These are phyloP conservation scores for Spisula subtruncata DNA, from an alignment of 2,888 invertebrate genomes.

Conservation along the genomic window DNA sequence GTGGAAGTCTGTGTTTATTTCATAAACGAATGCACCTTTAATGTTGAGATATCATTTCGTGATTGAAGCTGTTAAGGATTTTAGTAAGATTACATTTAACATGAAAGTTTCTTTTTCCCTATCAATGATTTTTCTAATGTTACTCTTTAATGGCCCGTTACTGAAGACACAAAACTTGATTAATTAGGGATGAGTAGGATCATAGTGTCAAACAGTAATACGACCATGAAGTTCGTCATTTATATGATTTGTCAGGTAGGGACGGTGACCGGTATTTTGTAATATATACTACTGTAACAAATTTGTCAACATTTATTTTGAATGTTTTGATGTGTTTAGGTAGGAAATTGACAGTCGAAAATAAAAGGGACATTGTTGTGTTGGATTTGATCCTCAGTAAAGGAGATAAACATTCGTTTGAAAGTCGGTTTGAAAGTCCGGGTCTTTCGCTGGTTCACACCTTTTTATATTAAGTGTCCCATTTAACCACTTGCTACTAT, in stretches of 20 bases:
- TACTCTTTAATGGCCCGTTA: slow-evolving; percentile 34
- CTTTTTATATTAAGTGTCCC: neutral
- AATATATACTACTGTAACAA: neutral
- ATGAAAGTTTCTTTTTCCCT: neutral
- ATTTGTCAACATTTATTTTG: slow-evolving; percentile 19
- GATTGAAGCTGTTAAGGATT: neutral
- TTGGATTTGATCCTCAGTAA: neutral
- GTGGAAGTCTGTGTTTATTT: no score
- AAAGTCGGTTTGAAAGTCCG: neutral
- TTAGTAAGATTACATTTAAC: neutral
- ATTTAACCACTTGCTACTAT: no score
- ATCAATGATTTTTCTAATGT: neutral
- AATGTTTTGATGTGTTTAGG: slow-evolving; percentile 12
- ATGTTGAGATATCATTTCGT: no score
- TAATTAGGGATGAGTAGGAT: slow-evolving; percentile 26
- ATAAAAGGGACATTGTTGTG: neutral
- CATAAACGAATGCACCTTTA: no score
- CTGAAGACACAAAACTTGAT: neutral
- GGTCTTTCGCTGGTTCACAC: neutral
- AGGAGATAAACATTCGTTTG: neutral
- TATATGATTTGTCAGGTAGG: slow-evolving; percentile 26
- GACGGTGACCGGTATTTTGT: neutral
- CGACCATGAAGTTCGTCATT: slow-evolving; percentile 3
- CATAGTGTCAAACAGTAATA: slow-evolving; percentile 32
- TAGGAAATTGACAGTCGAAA: neutral